Evolutionary conservation across 2,113 vertebrate genomes (phyloP).

Genomic region (Tyto alba): DNA sequence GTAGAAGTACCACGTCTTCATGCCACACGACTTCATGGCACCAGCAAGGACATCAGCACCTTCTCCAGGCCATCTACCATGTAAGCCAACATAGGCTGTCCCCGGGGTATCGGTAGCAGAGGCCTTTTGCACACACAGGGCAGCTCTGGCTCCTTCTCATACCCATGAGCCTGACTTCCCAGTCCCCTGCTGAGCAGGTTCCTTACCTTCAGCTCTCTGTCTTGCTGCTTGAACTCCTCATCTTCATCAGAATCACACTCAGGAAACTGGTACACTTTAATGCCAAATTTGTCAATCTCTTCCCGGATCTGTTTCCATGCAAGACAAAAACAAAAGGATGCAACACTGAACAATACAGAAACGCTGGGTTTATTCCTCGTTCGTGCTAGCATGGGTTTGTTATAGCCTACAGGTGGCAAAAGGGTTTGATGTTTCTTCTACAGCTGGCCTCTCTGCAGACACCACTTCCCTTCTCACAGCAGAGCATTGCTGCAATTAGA

Average conservation of each 20-base stretch:
- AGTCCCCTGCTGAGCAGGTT: background rate
- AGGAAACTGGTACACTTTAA: slow-evolving; percentile 95
- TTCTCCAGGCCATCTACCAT: background rate
- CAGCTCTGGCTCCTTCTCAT: background rate
- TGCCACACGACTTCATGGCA: background rate
- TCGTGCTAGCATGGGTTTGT: background rate
- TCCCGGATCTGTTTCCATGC: slow-evolving; percentile 82
- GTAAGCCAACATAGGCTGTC: background rate
- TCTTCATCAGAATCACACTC: slow-evolving; percentile 96
- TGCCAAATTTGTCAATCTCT: slow-evolving; percentile 93
- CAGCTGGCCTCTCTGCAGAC: background rate
- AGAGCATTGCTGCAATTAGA: background rate
- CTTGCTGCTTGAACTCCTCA: slow-evolving; percentile 94
- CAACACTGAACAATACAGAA: background rate
- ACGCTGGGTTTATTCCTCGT: background rate
- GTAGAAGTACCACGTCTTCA: background rate
- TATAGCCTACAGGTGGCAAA: background rate
- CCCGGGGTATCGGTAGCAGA: background rate
- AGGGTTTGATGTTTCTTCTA: background rate
- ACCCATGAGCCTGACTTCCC: background rate
- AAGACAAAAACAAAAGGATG: background rate
- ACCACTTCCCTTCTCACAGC: background rate
- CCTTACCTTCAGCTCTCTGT: slow-evolving; percentile 90
- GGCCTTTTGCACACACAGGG: background rate
- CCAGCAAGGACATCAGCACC: background rate